phyloP scores from a whole-genome alignment of 1,140 invertebrate genomes.

The Grapholita molesta region DNA sequence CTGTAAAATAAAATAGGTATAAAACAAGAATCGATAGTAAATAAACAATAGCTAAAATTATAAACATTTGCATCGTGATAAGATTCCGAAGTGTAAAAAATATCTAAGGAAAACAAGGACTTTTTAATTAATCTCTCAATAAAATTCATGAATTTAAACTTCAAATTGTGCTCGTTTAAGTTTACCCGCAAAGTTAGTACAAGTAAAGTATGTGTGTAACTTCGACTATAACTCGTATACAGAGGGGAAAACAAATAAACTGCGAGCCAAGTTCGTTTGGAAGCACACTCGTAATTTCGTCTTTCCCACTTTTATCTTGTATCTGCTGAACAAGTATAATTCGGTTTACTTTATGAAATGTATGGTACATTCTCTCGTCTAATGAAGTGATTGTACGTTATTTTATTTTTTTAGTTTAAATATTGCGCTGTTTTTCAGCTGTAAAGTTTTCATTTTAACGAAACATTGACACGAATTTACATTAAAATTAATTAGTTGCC shows the following conservation, averaged over 20 bases:
- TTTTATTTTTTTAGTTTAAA: neutral
- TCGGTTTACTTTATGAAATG: slow-evolving; percentile 43
- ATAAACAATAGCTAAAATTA: too few species aligned
- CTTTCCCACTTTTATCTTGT: slow-evolving; percentile 39
- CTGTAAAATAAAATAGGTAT: too few species aligned
- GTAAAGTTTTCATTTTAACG: neutral
- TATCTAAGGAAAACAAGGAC: neutral
- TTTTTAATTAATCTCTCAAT: slow-evolving; percentile 16
- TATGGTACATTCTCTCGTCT: neutral
- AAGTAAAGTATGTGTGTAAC: slow-evolving; percentile 22
- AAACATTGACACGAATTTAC: too few species aligned
- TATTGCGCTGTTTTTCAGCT: neutral
- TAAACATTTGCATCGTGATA: too few species aligned
- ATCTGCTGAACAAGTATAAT: slow-evolving; percentile 34
- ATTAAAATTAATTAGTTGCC: too few species aligned
- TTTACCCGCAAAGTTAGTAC: slow-evolving; percentile 19
- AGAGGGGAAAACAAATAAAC: slow-evolving; percentile 28
- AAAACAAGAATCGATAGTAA: too few species aligned
- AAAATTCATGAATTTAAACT: slow-evolving; percentile 29
- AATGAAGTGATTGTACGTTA: neutral
- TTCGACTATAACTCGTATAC: slow-evolving; percentile 22
- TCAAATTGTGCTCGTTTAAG: slow-evolving; percentile 36
- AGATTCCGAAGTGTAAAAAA: too few species aligned
- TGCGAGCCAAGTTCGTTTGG: slow-evolving; percentile 28
- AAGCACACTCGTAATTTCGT: slow-evolving; percentile 35